A percentile compares a stretch with the other conserved stretches of the same genome.
Evolutionary conservation across 2,797 vertebrate species (phyloP).

Genomic region (Myotis vivesi): DNA sequence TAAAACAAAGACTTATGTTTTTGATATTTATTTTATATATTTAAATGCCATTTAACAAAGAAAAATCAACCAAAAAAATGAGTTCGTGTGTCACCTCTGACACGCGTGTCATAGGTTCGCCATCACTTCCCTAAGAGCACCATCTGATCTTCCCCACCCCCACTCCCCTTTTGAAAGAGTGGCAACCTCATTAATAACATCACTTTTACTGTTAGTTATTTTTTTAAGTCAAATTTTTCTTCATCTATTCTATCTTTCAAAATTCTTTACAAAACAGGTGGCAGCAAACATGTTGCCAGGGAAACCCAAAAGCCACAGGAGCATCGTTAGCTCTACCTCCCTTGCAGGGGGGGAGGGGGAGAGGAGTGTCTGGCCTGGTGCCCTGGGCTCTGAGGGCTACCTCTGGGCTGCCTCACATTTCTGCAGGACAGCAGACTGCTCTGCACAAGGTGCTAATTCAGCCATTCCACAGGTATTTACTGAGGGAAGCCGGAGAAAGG

Average conservation of each 20-base stretch:
- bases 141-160: neutral
- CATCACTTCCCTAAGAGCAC: neutral
- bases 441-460: constrained; percentile 74
- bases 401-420: neutral
- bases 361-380: neutral
- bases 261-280: constrained; percentile 21
- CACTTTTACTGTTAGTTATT: neutral
- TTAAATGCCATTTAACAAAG: no score
- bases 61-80: no score
- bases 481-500: constrained; percentile 54
- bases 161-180: neutral
- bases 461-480: constrained; percentile 69
- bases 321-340: neutral
- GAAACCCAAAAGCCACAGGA: neutral
- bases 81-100: no score
- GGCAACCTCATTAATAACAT: neutral
- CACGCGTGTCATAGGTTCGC: no score
- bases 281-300: neutral
- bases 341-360: neutral
- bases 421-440: neutral
- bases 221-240: neutral
- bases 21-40: no score
- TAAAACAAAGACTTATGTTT: no score
- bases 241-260: constrained; percentile 3
- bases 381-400: neutral